phyloP scores from a whole-genome alignment of 2,888 invertebrate species.

The Epistrophe grossulariae region DNA sequence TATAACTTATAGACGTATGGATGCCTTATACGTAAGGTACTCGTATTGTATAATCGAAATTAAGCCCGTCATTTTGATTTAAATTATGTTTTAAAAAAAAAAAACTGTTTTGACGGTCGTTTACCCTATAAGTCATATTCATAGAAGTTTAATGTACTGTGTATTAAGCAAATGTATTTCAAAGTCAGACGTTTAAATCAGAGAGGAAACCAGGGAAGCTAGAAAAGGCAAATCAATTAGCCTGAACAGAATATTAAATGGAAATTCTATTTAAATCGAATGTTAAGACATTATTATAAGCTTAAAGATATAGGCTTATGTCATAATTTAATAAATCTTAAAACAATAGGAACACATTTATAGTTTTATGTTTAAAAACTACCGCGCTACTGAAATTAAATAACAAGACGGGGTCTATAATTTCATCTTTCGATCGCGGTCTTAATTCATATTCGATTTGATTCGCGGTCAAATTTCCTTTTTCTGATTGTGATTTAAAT shows the following conservation, averaged over 20 bases:
- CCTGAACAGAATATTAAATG: conserved; percentile 45
- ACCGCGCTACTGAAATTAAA: too few species aligned
- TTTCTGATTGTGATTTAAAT: too few species aligned
- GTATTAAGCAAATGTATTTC: neutral
- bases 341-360: neutral
- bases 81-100: conserved; percentile 35
- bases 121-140: conserved; percentile 47
- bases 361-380: too few species aligned
- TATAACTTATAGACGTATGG: neutral
- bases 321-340: neutral
- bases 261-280: neutral
- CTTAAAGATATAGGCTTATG: neutral
- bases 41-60: conserved; percentile 42
- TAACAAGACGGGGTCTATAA: too few species aligned
- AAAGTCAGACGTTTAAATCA: conserved; percentile 10
- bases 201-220: conserved; percentile 34
- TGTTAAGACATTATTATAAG: neutral
- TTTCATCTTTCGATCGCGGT: too few species aligned
- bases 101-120: conserved; percentile 53
- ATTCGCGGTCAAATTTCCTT: too few species aligned
- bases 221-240: conserved; percentile 48
- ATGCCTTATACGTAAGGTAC: conserved; percentile 17
- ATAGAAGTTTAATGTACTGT: conserved; percentile 28
- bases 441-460: too few species aligned
- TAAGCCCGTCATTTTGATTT: conserved; percentile 29